phyloP scores from a whole-genome alignment of 2,797 vertebrate genomes.

The Rousettus madagascariensis region DNA sequence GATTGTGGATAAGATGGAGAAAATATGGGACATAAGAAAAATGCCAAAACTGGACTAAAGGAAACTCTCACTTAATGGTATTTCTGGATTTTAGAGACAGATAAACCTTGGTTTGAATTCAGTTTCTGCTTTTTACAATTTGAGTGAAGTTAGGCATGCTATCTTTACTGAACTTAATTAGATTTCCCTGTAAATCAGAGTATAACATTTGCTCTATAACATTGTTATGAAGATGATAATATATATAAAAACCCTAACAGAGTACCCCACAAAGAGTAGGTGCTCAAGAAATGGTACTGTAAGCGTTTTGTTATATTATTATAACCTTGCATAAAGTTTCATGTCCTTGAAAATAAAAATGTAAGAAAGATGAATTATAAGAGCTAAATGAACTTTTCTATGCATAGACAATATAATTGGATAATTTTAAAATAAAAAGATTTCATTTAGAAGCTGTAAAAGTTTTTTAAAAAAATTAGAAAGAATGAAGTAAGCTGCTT shows the following conservation, averaged over 20 bases:
- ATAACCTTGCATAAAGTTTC: not conserved
- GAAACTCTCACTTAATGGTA: not conserved
- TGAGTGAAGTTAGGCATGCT: not conserved
- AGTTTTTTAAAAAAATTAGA: not conserved
- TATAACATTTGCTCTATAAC: not conserved
- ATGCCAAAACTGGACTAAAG: not conserved
- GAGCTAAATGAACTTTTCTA: not conserved
- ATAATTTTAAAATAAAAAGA: not conserved
- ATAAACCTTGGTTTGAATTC: not conserved
- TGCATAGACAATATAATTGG: not conserved
- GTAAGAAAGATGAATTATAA: not conserved
- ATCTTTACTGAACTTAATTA: not conserved
- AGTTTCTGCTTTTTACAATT: not conserved
- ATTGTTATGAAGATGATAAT: not conserved
- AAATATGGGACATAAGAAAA: not conserved
- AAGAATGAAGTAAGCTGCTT: not conserved
- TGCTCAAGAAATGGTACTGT: not conserved
- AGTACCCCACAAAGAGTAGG: not conserved
- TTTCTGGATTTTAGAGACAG: not conserved
- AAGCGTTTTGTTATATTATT: not conserved
- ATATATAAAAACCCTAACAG: not conserved
- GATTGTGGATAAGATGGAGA: accelerated
- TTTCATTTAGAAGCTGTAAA: slow-evolving; percentile 17
- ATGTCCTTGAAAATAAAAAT: not conserved
- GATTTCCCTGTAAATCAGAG: not conserved